Base-by-base conservation (phyloP, 53 echinoderm and acorn worm genomes). In the Holothuria scabra region DNA sequence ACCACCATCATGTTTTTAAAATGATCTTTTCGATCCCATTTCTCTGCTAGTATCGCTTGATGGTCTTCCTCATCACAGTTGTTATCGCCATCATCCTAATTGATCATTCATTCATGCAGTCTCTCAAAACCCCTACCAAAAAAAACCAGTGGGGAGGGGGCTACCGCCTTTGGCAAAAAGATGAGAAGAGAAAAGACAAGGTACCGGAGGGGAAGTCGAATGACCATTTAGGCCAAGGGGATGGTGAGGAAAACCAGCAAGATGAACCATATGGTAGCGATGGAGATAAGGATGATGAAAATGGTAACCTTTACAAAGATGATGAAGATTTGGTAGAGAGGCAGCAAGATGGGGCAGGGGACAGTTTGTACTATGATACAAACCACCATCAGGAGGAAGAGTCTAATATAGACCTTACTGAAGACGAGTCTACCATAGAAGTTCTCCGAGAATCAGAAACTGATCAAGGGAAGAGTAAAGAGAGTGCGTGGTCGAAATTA, bases 41-140 rank as follows among this genome's bases (percentile, higher is more conserved):
- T 67, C 28, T 29, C 48, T 26, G 25, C 12, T 48, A 72, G 72
- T 72, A 46, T 21, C 24, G 26, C 16, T 41, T 72, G 48, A 72
- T 72, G 64, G 23, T 64, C 26, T 21, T 64, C 64, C 64, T 64
- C 23, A 64, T 64, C 64, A 64, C 23, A 5, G 23, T 64, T 64
- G 64, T 64, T 6, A 64, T 64, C 64, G 1, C 9, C 64, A 64
- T 64, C 64, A 64, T 64, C 23, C 28, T 25, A 5, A 3, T 64
- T 1, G 64, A 64, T 26, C 64, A 64, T 10, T 64, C 64, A 22
- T 64, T 64, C 23, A 28, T 64, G 28, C 64, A 64, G 23, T 22
- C 64, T 30, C 14, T 64, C 64, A 22, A 64, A 2, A 64, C 64
- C 64, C 23, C 23, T 64, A 25, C 28, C 23, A 20, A 26, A 25